phyloP scores from a whole-genome alignment of 2,797 vertebrate species.

The Notamacropus eugenii region DNA sequence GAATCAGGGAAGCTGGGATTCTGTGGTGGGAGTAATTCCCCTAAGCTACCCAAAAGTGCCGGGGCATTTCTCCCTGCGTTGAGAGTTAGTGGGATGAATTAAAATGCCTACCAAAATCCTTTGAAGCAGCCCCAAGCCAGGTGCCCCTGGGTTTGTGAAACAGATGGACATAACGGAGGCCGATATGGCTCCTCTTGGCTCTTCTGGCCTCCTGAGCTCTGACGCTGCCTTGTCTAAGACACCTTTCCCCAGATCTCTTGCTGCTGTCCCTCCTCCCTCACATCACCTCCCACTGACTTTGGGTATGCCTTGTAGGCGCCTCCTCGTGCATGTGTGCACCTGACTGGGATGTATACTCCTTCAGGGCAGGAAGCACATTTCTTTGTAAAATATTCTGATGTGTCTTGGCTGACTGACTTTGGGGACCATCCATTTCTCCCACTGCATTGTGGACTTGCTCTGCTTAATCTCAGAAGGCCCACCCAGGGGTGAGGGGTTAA shows the following conservation, averaged over 20 bases:
- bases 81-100: too few species aligned
- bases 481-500: background rate
- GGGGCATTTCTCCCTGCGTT: background rate
- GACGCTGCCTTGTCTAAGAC: too few species aligned
- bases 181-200: too few species aligned
- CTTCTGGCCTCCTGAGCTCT: background rate
- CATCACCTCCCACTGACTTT: background rate
- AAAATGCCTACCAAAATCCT: background rate
- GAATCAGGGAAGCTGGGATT: background rate
- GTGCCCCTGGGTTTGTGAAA: background rate
- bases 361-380: background rate
- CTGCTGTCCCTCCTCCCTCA: background rate
- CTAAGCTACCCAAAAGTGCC: background rate
- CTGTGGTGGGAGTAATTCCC: background rate
- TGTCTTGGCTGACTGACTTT: background rate
- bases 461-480: too few species aligned
- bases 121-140: background rate
- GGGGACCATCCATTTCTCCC: background rate
- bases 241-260: background rate
- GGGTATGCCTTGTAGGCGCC: background rate
- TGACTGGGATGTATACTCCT: background rate
- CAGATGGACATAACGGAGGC: background rate
- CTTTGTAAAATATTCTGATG: too few species aligned
- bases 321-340: background rate
- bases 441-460: background rate